Base-by-base conservation (phyloP, 2,797 vertebrate species). In the Alauda arvensis region DNA sequence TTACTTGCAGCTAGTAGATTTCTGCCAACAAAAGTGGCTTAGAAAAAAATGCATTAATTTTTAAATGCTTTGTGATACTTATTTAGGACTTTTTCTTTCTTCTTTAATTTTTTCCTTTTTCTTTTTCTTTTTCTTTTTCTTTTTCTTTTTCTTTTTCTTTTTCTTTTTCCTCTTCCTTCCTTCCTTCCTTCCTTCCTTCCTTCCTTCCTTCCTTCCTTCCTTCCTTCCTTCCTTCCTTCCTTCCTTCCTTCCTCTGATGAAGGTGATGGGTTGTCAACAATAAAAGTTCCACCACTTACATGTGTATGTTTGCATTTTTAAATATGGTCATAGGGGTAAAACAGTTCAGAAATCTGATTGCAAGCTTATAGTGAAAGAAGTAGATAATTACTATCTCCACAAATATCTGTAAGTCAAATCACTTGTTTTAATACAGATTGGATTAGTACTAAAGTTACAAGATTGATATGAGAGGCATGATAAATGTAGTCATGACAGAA, bases 401-500 rank as follows among this genome's bases (percentile, higher is more conserved):
- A 93, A 93, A 94, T 88, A 91, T 95, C 75, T 94, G 11, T 94
- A 94, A 95, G 65, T 92, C 79, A 92, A 94, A 92, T 93, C 63
- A 87, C 89, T 93, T 96, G 65, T 94, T 95, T 96, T 94, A 94
- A 94, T 93, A 95, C 34, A 92, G 91, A 92, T 94, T 93, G 94
- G 85, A 81, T 62, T 80, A 85, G 83, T 88, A 91, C 92, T 93
- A 95, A 95, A 96, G 83, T 94, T 95, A 78, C 66, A 91, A 75
- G 51, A 82, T 40, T 92, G 88, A 77, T 90, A 93, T 81, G 63
- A 95, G 68, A 86, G 43, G 94, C 83, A 91, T 96, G 96, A 97
- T 95, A 95, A 96, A 97, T 96, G 93, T 45, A 95, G 90, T 93
- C 89, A 94, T 94, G 94, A 95, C 94, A 95, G 82, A 96, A 95